phyloP scores from a whole-genome alignment of 2,113 vertebrate genomes.

The Meriones unguiculatus region DNA sequence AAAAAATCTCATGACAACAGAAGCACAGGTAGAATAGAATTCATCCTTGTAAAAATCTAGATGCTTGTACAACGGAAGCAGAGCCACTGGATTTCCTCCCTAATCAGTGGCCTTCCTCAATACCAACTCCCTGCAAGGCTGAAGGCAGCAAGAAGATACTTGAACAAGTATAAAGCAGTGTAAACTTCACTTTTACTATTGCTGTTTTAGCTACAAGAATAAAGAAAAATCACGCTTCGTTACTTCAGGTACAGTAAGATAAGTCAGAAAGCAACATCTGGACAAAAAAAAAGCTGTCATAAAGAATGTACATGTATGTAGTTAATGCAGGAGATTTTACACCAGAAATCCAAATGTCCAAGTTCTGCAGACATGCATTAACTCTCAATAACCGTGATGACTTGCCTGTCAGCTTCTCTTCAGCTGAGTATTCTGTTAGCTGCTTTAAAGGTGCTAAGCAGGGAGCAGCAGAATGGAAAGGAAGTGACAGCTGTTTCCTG shows the following conservation, averaged over 20 bases:
- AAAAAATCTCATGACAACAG: neutral
- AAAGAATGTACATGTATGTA: neutral
- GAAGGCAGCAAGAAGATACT: neutral
- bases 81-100: neutral
- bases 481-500: neutral
- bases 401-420: neutral
- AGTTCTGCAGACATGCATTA: neutral
- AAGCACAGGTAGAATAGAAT: neutral
- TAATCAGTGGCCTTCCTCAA: neutral
- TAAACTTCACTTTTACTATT: neutral
- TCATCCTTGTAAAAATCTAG: neutral
- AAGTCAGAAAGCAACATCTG: constrained; percentile 27
- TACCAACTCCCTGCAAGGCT: too few relatives aligned
- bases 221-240: neutral
- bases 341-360: neutral
- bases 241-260: constrained; percentile 41
- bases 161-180: neutral
- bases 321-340: neutral
- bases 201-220: neutral
- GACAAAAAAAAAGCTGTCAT: constrained; percentile 13
- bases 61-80: neutral
- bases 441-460: constrained; percentile 9
- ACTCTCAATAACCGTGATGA: neutral
- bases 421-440: neutral
- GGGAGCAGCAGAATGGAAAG: neutral